These are phyloP conservation scores for Tenualosa thibaudeaui DNA, from an alignment of 2,797 vertebrate species.

Conservation along the genomic window DNA sequence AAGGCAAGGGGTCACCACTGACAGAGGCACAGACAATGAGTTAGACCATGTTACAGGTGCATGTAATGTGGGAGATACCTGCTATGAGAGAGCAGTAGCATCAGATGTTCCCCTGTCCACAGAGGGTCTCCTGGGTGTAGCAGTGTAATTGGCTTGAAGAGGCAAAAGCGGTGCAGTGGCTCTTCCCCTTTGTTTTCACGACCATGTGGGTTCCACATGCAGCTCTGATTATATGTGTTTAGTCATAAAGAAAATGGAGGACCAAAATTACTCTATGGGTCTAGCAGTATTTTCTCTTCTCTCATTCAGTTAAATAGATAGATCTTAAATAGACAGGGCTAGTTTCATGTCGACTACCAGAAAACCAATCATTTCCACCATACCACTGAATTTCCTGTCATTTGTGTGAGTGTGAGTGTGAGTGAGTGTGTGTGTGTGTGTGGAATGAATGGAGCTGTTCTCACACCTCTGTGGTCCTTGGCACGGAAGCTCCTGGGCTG, in stretches of 20 bases:
- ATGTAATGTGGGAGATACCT: neutral
- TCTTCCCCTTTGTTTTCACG: neutral
- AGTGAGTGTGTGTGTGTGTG: conserved; percentile 33
- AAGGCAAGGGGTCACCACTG: neutral
- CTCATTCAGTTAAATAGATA: neutral
- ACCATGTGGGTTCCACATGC: neutral
- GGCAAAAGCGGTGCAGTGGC: neutral
- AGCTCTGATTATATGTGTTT: neutral
- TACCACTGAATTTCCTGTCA: neutral
- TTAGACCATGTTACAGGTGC: too few relatives aligned
- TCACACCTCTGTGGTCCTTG: conserved; percentile 21
- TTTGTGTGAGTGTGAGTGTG: conserved; percentile 30
- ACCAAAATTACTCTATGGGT: too few relatives aligned
- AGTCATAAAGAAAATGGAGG: neutral
- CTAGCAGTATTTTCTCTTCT: neutral
- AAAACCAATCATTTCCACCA: neutral
- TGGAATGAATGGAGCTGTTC: conserved; percentile 44
- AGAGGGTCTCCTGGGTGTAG: neutral
- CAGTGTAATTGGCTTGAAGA: neutral
- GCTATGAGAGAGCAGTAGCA: neutral
- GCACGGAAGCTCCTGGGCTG: conserved; percentile 33
- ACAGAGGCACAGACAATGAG: neutral
- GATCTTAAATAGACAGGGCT: too few relatives aligned
- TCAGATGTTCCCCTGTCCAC: too few relatives aligned
- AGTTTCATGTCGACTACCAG: neutral